Base-by-base conservation (phyloP, 2,113 vertebrate genomes). In the Pseudorhombus dupliciocellatus region DNA sequence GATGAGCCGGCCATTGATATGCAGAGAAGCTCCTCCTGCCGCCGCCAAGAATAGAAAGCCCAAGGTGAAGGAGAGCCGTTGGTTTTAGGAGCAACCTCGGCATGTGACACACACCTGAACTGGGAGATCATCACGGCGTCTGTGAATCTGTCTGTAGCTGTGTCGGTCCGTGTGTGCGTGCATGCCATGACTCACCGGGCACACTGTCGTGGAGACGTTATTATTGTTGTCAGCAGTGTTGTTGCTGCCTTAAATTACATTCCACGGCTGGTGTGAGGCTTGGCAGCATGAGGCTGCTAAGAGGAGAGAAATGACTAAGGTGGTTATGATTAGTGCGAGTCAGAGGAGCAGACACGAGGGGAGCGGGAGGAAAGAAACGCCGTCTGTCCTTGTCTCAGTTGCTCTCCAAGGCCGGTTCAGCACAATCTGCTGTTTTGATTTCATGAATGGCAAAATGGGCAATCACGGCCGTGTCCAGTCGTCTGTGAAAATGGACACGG, bases 1-100 rank as follows among this genome's bases (percentile, higher is more conserved):
- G 58, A 85, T 83, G 82, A 89, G 80, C 66, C 0, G 59, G 28
- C 12, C 65, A 84, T 73, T 87, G 75, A 80, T 78, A 87, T 82
- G 83, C 76, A 78, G 70, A 79, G 67, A 44, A 52, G 55, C 48
- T 70, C 34, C 1, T 24, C 56, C n/a, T 48, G 60, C 64, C 57
- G 63, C 75, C 52, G 73, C 75, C 73, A 74, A 77, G 67, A 87
- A 83, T 85, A 87, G 82, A 80, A 60, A 81, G 46, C 62, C 28
- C 2, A n/a, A 77, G 57, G 67, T 80, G 48, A 64, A 79, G 58
- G 57, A 57, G 58, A 83, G 77, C 50, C n/a, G 53, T 52, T 79
- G 64, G 57, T 79, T 81, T 81, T 26, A 31, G 20, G 57, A 77
- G 51, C 65, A 77, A 76, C 66, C 83, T 56, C 53, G 50, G 57